These are phyloP conservation scores for Gorsachius goisagi DNA, from an alignment of 2,113 vertebrate species.

Conservation along the genomic window DNA sequence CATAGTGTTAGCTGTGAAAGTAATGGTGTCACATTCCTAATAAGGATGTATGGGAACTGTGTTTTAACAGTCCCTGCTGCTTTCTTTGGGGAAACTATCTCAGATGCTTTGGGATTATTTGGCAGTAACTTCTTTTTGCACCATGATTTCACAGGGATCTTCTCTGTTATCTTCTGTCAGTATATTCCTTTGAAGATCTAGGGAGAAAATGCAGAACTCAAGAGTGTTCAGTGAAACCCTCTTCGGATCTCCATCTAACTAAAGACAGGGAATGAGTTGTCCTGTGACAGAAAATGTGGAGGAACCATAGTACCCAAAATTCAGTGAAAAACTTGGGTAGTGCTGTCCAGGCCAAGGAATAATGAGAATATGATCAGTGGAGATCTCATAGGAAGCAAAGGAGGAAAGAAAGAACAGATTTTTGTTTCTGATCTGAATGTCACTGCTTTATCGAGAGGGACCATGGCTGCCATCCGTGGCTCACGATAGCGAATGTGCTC, in stretches of 20 bases:
- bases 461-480: rapidly evolving
- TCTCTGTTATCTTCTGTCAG: constrained; percentile 22
- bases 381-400: neutral
- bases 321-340: neutral
- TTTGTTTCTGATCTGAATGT: neutral
- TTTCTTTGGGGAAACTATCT: constrained; percentile 46
- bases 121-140: constrained; percentile 29
- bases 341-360: neutral
- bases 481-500: neutral
- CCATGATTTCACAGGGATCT: constrained; percentile 25
- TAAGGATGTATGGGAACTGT: constrained; percentile 5
- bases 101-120: constrained; percentile 39
- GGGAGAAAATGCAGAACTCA: neutral
- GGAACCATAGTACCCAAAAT: neutral
- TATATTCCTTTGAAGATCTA: constrained; percentile 13
- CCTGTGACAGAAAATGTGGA: neutral
- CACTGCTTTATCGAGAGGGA: neutral
- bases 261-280: neutral
- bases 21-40: constrained; percentile 31
- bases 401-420: neutral
- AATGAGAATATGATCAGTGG: neutral
- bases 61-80: constrained; percentile 36
- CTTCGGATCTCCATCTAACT: neutral
- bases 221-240: neutral
- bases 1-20: constrained; percentile 18